Conservation (phyloP, 2,888 invertebrate species). For the Drosophila quinaria region DNA sequence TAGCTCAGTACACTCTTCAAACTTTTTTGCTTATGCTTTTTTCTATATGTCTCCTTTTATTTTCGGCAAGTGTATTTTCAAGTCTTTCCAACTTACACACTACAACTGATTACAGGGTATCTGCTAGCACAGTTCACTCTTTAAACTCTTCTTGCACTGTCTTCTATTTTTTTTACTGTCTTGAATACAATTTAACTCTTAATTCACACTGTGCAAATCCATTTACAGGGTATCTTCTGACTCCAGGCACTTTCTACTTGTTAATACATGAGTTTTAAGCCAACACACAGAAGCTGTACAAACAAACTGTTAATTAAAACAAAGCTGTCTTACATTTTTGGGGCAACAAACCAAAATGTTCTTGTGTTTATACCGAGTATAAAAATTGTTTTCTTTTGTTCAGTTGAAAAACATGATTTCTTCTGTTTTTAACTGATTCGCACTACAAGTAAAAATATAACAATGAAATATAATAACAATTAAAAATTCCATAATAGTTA, state of each 20-base stretch:
- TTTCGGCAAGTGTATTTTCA: not conserved
- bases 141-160: not conserved
- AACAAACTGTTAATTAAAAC: constrained; percentile 50
- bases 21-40: not conserved
- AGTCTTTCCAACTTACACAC: not conserved
- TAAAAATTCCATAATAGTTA: too few relatives aligned
- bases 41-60: not conserved
- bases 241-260: constrained; percentile 3
- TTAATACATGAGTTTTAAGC: constrained; percentile 16
- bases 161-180: not conserved
- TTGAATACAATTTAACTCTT: too few relatives aligned
- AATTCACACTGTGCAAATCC: not conserved
- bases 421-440: not conserved
- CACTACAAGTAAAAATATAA: too few relatives aligned
- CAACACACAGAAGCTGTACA: constrained; percentile 9
- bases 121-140: not conserved
- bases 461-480: too few relatives aligned
- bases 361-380: constrained; percentile 11
- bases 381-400: constrained; percentile 19
- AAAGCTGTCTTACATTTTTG: constrained; percentile 20
- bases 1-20: not conserved
- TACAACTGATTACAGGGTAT: not conserved
- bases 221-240: constrained; percentile 1
- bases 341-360: constrained; percentile 11
- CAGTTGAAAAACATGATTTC: constrained; percentile 1